These are phyloP conservation scores for Myanophis thanlyinensis DNA, from an alignment of 2,113 vertebrate species.

Conservation along the genomic window DNA sequence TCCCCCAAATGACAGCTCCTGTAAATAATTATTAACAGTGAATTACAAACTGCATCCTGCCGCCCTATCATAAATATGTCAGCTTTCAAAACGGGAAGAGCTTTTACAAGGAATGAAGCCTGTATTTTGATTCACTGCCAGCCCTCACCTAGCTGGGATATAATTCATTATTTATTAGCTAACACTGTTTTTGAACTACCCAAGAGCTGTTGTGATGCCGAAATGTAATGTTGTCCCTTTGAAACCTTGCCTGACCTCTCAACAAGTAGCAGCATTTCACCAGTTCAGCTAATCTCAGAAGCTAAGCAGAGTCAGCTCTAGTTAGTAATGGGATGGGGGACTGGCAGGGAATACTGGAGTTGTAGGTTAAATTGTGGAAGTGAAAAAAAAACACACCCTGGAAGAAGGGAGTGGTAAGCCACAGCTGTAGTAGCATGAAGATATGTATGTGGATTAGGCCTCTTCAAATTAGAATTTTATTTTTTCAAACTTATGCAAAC, in stretches of 20 bases:
- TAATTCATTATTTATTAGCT: constrained; percentile 32
- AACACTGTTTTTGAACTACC: constrained; percentile 11
- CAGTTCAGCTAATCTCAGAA: neutral
- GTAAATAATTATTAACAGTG: constrained; percentile 38
- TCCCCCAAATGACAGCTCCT: neutral
- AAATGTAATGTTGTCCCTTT: constrained; percentile 17
- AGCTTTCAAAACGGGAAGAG: constrained; percentile 34
- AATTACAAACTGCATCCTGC: constrained; percentile 42
- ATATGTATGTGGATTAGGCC: neutral
- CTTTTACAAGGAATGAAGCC: constrained; percentile 23
- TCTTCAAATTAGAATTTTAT: too few relatives aligned
- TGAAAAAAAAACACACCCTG: neutral
- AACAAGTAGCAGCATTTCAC: neutral
- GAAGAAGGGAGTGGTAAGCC: neutral
- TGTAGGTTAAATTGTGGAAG: neutral
- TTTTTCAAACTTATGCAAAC: too few relatives aligned
- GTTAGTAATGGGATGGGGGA: neutral
- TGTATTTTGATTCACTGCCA: neutral
- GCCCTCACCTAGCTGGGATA: constrained; percentile 2
- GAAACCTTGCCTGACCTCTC: neutral
- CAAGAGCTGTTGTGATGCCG: constrained; percentile 3
- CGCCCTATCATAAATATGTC: constrained; percentile 21
- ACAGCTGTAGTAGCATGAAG: neutral
- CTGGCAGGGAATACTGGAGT: neutral
- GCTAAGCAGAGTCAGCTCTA: neutral